Conservation (phyloP, 2,797 vertebrate genomes). For the Phoebastria nigripes region DNA sequence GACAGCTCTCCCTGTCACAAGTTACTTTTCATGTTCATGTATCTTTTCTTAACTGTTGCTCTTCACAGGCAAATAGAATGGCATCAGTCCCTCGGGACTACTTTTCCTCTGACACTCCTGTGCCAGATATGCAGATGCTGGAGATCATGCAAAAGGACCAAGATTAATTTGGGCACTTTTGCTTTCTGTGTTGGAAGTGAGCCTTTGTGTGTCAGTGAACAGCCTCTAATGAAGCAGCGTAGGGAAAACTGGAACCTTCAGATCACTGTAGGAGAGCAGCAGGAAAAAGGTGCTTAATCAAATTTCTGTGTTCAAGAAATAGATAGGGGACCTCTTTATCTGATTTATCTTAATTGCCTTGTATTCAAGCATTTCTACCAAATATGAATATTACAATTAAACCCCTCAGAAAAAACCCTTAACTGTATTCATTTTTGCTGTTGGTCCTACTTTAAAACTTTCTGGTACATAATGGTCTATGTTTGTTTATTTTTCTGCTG, state of each 20-base stretch:
- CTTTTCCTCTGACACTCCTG: not conserved
- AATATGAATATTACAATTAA: not conserved
- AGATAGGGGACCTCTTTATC: not conserved
- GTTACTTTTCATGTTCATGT: not conserved
- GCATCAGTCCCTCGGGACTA: not conserved
- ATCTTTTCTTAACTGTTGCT: not conserved
- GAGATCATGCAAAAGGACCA: not conserved
- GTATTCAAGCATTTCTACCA: not conserved
- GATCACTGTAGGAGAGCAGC: not conserved
- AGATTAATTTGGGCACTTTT: not conserved
- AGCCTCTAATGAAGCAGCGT: not conserved
- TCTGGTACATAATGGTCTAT: not conserved
- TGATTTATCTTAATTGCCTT: not conserved
- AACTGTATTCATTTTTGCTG: not conserved
- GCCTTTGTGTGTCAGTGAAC: not conserved
- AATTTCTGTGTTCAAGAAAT: not conserved
- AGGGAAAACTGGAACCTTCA: not conserved
- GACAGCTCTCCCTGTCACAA: not conserved
- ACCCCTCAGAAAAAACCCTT: not conserved
- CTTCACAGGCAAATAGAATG: not conserved
- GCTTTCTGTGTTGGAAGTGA: not conserved
- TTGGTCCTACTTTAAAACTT: not conserved
- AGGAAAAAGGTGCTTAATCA: not conserved
- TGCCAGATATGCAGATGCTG: not conserved
- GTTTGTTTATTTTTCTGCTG: not conserved